Evolutionary conservation across 2,797 vertebrate species (phyloP), one percentile per base, ranked within the genome.

Genomic region (Ambastaia sidthimunki): DNA sequence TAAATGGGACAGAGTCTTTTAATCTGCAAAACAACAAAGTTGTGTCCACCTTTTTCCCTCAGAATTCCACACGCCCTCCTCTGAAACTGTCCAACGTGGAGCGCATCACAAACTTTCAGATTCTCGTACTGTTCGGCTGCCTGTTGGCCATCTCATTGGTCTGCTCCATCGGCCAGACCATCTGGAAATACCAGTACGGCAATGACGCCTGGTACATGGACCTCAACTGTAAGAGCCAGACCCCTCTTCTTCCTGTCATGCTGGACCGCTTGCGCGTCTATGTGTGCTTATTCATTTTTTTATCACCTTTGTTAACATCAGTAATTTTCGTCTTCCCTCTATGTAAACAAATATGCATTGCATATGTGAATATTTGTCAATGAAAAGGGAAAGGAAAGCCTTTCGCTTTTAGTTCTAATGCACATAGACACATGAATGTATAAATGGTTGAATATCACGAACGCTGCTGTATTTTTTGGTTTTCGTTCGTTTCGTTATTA

Each of bases 11-110:
- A 9, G 34, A 10, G 6, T 10, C 31, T 9, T 54, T 31, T n/a
- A 37, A 9, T 63, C 18, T 1, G 3, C 18, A 3, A 60, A 60
- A 6, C 12, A 0, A 21, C 19, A 23, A 21, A 0, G 3, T 60
- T 60, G 13, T 28, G 13, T n/a, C 23, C 28, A 19, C 2, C 10
- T 72, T n/a, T 71, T 28, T 55, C 71, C 54, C 48, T 70, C 91
- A 99, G 98, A 99, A 99, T 90, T 98, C 98, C 73, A 99, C 98
- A 81, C 95, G 94, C 34, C 97, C 98, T 47, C 98, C 98, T 63
- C 93, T 99, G 89, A 99, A 99, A 90, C 93, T 99, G 83, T 99
- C 98, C 87, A 99, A 98, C 7, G 97, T 99, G 87, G 98, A 99
- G 88, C 93, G 96, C 37, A 99, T 99, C 90, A 99, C 98, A 1